Conservation (phyloP, 2,797 vertebrate species). For the Monodelphis domestica region DNA sequence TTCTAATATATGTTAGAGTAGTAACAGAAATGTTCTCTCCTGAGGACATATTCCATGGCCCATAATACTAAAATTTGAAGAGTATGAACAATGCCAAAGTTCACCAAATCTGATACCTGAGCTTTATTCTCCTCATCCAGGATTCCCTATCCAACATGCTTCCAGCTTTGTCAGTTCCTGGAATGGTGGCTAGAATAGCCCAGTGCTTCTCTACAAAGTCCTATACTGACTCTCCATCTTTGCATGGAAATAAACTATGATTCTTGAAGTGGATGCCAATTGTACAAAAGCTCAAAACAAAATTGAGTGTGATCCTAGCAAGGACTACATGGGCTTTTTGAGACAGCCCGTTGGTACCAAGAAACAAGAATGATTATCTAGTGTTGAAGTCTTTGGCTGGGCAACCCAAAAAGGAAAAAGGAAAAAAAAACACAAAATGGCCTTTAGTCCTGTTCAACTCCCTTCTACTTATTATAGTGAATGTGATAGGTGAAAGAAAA, state of each 20-base stretch:
- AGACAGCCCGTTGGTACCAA: not conserved
- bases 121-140: not conserved
- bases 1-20: not conserved
- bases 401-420: not conserved
- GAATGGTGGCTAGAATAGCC: not conserved
- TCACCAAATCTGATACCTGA: not conserved
- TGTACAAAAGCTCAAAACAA: not conserved
- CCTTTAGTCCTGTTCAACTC: not conserved
- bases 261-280: not conserved
- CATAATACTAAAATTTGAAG: not conserved
- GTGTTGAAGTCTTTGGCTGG: not conserved
- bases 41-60: not conserved
- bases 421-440: not conserved
- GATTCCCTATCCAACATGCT: not conserved
- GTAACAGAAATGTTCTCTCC: not conserved
- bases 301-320: not conserved
- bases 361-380: not conserved
- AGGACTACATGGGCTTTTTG: not conserved
- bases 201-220: not conserved
- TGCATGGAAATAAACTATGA: not conserved
- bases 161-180: not conserved
- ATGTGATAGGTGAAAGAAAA: not conserved
- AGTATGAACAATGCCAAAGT: not conserved
- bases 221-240: not conserved
- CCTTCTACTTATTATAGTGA: not conserved